Evolutionary conservation across 2,797 vertebrate species (phyloP), one percentile per base, ranked within the genome.

Genomic region (Ibycter americanus): DNA sequence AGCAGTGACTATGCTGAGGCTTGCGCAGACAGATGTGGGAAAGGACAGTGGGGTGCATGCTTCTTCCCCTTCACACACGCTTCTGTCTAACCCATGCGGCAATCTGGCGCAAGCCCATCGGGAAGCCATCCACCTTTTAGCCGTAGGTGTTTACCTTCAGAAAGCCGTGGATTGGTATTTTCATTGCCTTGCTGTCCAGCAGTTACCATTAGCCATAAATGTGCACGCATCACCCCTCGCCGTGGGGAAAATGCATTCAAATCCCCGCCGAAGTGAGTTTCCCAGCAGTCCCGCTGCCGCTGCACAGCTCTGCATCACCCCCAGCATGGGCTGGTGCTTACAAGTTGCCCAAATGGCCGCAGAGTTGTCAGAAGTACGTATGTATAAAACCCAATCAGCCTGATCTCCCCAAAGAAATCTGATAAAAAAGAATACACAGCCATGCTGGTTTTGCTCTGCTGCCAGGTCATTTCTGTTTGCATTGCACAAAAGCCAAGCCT

Each of bases 361-460:
- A 96, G 94, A 80, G 55, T 58, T 97, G 88, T 97, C 95, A 97
- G 96, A 95, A 96, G 92, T 77, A 85, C 42, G 2, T 90, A 67
- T 15, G 59, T 87, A 79, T 94, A 97, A 97, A 97, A 97, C 87
- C 92, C 94, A 97, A 97, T 97, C 97, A 97, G 88, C 92, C 86
- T 96, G 93, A 97, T 96, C 96, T 97, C 97, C 96, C 96, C 87
- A 95, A 93, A 98, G 97, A 97, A 96, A 97, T 97, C 91, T 94
- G 93, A 96, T 97, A 89, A 59, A 92, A 96, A 83, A 97, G 95
- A 97, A 97, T 90, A 84, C 94, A 88, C 68, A 90, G 96, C 93
- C 89, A 78, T 82, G 72, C 94, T 94, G 90, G 95, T 90, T 79
- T 95, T 95, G 93, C 93, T 94, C 65, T 55, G 94, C 84, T 97